These are phyloP conservation scores for Halcyon chelicuti DNA, from an alignment of 2,797 vertebrate species.

Conservation along the genomic window DNA sequence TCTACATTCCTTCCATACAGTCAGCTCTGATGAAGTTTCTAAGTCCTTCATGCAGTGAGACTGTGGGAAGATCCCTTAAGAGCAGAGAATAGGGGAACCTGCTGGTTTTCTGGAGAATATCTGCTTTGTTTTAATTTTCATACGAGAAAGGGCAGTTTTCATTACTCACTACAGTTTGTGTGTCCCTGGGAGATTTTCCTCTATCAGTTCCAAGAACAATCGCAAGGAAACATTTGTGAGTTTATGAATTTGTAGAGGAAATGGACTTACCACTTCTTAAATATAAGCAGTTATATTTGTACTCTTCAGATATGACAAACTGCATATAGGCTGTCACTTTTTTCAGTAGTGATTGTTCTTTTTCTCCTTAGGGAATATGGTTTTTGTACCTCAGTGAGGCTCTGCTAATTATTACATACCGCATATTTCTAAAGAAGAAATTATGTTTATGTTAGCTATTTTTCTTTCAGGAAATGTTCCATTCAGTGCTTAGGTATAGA, in stretches of 20 bases:
- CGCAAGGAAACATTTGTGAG: slow-evolving; percentile 29
- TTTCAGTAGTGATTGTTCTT: slow-evolving; percentile 20
- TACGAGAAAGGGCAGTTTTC: slow-evolving; percentile 39
- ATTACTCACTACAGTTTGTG: not conserved
- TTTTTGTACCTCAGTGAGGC: not conserved
- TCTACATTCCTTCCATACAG: slow-evolving; percentile 33
- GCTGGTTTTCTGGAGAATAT: slow-evolving; percentile 30
- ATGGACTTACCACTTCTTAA: slow-evolving; percentile 19
- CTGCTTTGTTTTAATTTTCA: not conserved
- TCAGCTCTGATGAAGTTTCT: not conserved
- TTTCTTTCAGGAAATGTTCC: slow-evolving; percentile 22
- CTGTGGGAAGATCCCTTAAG: slow-evolving; percentile 2
- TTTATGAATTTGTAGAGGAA: slow-evolving; percentile 50
- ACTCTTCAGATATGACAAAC: slow-evolving; percentile 2
- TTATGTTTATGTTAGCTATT: not conserved
- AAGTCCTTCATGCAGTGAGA: not conserved
- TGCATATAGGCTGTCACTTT: not conserved
- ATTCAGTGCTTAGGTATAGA: not conserved
- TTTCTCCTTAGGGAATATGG: not conserved
- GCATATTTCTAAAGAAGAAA: slow-evolving; percentile 1
- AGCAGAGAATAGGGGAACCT: slow-evolving; percentile 26
- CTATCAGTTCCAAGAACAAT: slow-evolving; percentile 47
- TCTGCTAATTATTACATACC: slow-evolving; percentile 19
- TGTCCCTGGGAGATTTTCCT: slow-evolving; percentile 40
- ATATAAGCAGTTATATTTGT: slow-evolving; percentile 13